Evolutionary conservation across 1,140 invertebrate genomes (phyloP).

Genomic region (Triops cancriformis): DNA sequence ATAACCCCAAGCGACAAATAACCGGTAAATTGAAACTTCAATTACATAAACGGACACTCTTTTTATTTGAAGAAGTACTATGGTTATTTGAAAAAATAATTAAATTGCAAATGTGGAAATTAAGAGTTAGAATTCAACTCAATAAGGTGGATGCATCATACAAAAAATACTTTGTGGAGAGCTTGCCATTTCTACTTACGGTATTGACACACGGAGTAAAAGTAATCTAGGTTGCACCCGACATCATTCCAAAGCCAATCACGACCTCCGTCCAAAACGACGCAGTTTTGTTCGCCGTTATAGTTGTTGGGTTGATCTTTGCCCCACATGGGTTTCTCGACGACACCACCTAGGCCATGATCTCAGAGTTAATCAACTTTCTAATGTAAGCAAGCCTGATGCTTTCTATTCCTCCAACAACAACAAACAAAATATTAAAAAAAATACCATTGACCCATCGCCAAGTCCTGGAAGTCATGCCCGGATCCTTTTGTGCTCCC

Average conservation of each 20-base stretch:
- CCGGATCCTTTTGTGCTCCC: constrained; percentile 76
- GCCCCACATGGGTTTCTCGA: constrained; percentile 74
- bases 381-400: constrained; percentile 18
- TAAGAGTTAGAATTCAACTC: no score
- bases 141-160: no score
- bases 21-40: no score
- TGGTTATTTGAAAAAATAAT: no score
- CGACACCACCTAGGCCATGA: constrained; percentile 53
- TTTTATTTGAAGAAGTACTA: no score
- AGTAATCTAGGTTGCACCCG: constrained; percentile 81
- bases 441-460: constrained; percentile 77
- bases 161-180: no score
- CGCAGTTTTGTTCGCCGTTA: constrained; percentile 89
- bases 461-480: constrained; percentile 71
- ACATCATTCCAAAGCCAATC: constrained; percentile 92
- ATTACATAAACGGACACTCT: no score
- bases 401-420: no score
- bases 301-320: constrained; percentile 92
- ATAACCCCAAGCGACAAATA: no score
- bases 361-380: constrained; percentile 29
- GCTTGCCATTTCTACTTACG: constrained; percentile 34
- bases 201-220: constrained; percentile 85
- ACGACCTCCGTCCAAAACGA: constrained; percentile 76
- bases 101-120: no score
- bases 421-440: background rate